Evolutionary conservation across 2,797 vertebrate species (phyloP).

Genomic region (Chelmon rostratus): DNA sequence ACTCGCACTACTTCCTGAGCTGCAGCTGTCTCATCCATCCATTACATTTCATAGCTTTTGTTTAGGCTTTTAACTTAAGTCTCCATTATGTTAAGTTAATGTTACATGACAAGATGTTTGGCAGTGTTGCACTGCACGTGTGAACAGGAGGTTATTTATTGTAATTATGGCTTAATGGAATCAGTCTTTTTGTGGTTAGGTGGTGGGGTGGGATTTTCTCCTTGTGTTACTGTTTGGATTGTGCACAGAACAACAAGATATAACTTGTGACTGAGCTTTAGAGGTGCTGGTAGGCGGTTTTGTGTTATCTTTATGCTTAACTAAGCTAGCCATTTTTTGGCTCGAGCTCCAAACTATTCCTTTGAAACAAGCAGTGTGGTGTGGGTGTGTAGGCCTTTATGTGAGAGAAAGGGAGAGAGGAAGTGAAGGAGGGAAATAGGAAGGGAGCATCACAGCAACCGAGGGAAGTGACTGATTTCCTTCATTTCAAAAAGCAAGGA

Average conservation of each 20-base stretch:
- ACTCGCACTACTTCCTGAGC: neutral
- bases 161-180: conserved; percentile 1
- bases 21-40: neutral
- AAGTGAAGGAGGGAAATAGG: conserved; percentile 14
- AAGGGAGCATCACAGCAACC: conserved; percentile 33
- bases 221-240: neutral
- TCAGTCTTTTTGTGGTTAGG: neutral
- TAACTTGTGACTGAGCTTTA: conserved; percentile 12
- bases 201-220: neutral
- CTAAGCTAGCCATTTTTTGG: neutral
- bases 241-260: conserved; percentile 3
- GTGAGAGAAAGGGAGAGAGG: conserved; percentile 19
- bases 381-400: conserved; percentile 7
- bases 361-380: conserved; percentile 15
- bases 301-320: conserved; percentile 13
- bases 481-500: conserved; percentile 83
- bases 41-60: neutral
- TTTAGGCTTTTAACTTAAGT: neutral
- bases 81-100: neutral
- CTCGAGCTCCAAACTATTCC: conserved; percentile 4
- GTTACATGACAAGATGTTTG: neutral
- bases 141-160: conserved; percentile 1
- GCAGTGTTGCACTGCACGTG: neutral
- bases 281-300: neutral
- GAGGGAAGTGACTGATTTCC: conserved; percentile 81